Percentiles rank a stretch among this genome's conserved stretches.
phyloP scores from a whole-genome alignment of 1,140 invertebrate genomes.

The Armadillidium nasatum region DNA sequence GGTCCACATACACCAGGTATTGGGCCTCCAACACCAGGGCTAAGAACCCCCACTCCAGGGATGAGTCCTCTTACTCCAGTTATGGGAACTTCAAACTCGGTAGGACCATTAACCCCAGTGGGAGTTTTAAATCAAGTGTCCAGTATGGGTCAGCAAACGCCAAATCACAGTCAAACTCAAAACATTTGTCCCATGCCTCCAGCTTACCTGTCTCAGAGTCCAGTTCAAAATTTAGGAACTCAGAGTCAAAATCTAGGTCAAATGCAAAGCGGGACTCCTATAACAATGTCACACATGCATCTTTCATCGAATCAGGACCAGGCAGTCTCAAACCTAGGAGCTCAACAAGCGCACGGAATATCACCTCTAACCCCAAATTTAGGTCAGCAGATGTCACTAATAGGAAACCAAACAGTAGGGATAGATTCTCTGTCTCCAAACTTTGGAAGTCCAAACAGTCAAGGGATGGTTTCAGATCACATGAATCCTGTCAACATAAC shows the following conservation, averaged over 20 bases:
- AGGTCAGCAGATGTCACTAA: background rate
- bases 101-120: background rate
- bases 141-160: background rate
- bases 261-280: background rate
- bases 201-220: background rate
- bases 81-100: background rate
- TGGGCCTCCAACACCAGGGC: background rate
- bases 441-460: background rate
- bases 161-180: background rate
- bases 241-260: background rate
- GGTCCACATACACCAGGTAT: background rate
- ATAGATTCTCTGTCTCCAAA: background rate
- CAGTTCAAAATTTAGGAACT: background rate
- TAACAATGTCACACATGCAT: background rate
- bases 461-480: background rate
- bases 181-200: background rate
- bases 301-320: background rate
- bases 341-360: background rate
- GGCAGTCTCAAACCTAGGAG: background rate
- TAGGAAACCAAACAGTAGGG: background rate
- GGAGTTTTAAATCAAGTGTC: background rate
- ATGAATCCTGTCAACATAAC: conserved; percentile 1
- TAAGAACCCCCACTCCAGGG: background rate
- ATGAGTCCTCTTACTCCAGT: conserved; percentile 3
- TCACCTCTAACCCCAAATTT: background rate